Percentiles rank a stretch among this genome's conserved stretches.
Evolutionary conservation across 1,140 invertebrate species (phyloP).

Genomic region (Rhagoletis zephyria): DNA sequence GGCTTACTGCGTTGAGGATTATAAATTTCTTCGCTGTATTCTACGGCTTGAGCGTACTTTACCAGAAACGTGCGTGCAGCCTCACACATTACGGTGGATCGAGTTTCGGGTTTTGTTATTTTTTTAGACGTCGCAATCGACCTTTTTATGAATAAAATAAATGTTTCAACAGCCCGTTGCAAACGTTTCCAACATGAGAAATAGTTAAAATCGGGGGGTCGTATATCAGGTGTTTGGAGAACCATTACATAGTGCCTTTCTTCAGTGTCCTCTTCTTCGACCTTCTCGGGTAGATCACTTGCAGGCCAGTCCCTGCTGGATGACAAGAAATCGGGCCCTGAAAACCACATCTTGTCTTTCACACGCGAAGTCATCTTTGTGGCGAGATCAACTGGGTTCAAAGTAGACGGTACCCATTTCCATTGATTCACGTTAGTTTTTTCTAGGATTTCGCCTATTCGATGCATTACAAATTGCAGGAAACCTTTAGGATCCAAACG

Average conservation of each 20-base stretch:
- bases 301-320: not conserved
- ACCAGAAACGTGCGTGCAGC: not conserved
- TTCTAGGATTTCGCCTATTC: constrained; percentile 62
- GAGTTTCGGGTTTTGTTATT: not conserved
- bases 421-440: constrained; percentile 56
- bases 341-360: constrained; percentile 10
- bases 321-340: not conserved
- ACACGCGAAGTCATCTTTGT: constrained; percentile 21
- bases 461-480: constrained; percentile 57
- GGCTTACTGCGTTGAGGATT: not conserved
- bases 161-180: constrained; percentile 29
- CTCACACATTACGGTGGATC: not conserved
- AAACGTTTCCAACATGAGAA: constrained; percentile 30
- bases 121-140: not conserved
- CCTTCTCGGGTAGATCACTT: not conserved
- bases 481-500: constrained; percentile 57
- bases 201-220: constrained; percentile 8
- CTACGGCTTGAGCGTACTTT: not conserved
- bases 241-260: not conserved
- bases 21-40: constrained; percentile 25
- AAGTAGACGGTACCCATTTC: constrained; percentile 54
- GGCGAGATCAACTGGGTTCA: constrained; percentile 54
- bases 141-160: constrained; percentile 36
- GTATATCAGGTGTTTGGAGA: constrained; percentile 3
- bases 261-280: not conserved